A percentile compares a stretch with the other conserved stretches of the same genome.
Conservation (phyloP, 2,888 invertebrate species). For the Diarsia dahlii region DNA sequence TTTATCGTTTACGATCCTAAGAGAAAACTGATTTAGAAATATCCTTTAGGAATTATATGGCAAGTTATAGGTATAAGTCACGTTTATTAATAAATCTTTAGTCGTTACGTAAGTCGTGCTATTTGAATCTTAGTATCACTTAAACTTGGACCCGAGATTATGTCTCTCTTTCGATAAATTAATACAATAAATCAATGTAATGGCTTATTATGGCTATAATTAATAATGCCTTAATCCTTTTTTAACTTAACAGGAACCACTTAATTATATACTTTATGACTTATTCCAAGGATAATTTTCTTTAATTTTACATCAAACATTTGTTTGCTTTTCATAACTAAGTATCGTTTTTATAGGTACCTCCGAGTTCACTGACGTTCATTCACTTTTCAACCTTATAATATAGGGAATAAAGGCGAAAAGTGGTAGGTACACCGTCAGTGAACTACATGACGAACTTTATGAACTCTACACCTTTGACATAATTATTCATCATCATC, state of each 20-base stretch:
- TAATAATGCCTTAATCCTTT: background rate
- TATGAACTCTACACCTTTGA: background rate
- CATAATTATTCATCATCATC: too few species aligned
- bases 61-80: background rate
- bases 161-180: background rate
- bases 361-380: too few species aligned
- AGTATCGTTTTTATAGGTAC: background rate
- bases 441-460: background rate
- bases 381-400: too few species aligned
- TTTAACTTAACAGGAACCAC: background rate
- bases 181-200: background rate
- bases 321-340: background rate
- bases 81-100: background rate
- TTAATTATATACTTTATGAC: background rate
- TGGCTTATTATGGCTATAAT: background rate
- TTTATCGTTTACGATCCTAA: background rate
- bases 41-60: background rate
- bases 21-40: constrained; percentile 15
- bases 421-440: too few species aligned
- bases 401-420: too few species aligned
- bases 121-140: background rate
- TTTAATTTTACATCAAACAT: background rate
- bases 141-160: background rate
- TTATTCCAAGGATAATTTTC: constrained; percentile 3
- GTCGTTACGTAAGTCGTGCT: background rate